Conservation (phyloP, 2,797 vertebrate genomes). For the Sphenopsis melanotis region DNA sequence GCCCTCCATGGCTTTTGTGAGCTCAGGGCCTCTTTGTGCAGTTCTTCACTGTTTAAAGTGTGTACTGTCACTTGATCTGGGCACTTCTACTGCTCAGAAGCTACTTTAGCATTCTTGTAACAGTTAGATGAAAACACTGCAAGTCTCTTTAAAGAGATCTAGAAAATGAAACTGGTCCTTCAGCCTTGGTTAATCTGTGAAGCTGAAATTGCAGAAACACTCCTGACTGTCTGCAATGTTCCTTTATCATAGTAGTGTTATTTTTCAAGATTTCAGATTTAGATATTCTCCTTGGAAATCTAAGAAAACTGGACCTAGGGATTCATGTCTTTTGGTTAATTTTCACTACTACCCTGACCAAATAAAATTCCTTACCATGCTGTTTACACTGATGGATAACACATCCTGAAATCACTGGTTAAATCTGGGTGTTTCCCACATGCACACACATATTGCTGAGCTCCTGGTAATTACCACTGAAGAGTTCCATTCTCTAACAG, state of each 20-base stretch:
- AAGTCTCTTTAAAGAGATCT: not conserved
- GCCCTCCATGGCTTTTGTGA: not conserved
- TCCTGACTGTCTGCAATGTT: not conserved
- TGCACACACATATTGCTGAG: not conserved
- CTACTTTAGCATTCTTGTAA: not conserved
- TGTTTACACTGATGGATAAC: not conserved
- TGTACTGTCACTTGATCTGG: not conserved
- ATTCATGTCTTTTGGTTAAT: not conserved
- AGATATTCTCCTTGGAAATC: not conserved
- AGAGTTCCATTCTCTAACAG: not conserved
- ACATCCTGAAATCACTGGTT: not conserved
- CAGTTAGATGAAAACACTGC: not conserved
- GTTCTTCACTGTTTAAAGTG: not conserved
- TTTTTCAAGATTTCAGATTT: not conserved
- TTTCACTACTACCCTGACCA: not conserved
- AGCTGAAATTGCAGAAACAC: not conserved
- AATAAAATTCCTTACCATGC: not conserved
- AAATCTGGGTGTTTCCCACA: not conserved
- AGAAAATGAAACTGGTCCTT: not conserved
- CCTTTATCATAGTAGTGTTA: not conserved
- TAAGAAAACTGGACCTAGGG: not conserved
- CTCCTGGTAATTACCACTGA: not conserved
- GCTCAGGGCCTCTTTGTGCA: not conserved
- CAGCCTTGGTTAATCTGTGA: not conserved
- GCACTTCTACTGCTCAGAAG: not conserved